Percentiles rank a stretch among this genome's conserved stretches.
Evolutionary conservation across 2,113 vertebrate species (phyloP).

Genomic region (Cranoglanis bouderius): DNA sequence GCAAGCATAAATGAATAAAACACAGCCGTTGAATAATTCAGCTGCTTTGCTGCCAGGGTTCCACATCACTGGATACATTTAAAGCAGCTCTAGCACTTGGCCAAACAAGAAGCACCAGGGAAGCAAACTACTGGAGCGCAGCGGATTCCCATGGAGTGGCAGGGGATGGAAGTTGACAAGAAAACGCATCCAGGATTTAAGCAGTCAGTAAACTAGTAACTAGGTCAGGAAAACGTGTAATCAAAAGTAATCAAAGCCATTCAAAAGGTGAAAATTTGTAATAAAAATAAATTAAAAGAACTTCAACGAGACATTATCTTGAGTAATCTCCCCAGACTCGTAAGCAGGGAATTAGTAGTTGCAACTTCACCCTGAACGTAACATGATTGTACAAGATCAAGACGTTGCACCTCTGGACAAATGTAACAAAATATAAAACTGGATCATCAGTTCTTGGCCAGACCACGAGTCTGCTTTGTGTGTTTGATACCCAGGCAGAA

Average conservation of each 20-base stretch:
- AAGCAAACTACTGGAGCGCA: slow-evolving; percentile 28
- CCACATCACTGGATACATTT: slow-evolving; percentile 67
- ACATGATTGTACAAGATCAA: neutral
- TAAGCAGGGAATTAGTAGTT: neutral
- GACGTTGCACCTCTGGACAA: neutral
- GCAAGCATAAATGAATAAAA: slow-evolving; percentile 59
- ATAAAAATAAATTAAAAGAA: neutral
- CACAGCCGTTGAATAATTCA: slow-evolving; percentile 69
- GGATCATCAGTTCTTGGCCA: neutral
- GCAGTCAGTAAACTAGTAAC: neutral
- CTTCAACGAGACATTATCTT: neutral
- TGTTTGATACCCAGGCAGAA: neutral
- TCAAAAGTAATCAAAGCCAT: too few species aligned
- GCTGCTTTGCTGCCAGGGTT: slow-evolving; percentile 66
- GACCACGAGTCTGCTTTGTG: neutral
- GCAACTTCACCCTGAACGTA: neutral
- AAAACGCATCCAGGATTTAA: neutral
- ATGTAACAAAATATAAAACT: neutral
- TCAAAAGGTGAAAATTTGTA: too few species aligned
- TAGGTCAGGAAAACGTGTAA: neutral
- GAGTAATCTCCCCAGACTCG: neutral
- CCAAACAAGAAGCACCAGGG: slow-evolving; percentile 62
- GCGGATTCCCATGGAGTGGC: neutral
- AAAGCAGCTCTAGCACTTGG: slow-evolving; percentile 56
- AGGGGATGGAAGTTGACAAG: neutral